These are phyloP conservation scores for Virgularia gustaviana DNA, from an alignment of 92 coral and sea anemone species.

Conservation along the genomic window DNA sequence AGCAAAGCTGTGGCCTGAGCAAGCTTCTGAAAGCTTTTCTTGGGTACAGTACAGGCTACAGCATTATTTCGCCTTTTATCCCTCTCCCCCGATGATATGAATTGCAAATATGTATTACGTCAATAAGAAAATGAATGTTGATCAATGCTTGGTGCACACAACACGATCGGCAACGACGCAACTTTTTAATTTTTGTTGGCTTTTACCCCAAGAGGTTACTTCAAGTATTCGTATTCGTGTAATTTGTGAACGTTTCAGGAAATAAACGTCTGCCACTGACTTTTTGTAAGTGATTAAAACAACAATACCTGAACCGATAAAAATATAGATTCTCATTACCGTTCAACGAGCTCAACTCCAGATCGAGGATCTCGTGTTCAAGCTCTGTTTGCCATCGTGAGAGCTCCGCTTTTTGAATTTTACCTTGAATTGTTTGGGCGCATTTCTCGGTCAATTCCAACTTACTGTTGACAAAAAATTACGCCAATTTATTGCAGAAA, in stretches of 20 bases:
- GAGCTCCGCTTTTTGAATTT: constrained; percentile 33
- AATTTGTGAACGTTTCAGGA: too few relatives aligned
- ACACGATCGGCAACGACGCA: neutral
- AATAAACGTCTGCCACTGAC: neutral
- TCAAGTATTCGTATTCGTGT: too few relatives aligned
- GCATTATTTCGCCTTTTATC: neutral
- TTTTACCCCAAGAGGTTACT: neutral
- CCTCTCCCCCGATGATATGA: constrained; percentile 19
- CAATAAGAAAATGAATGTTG: constrained; percentile 11
- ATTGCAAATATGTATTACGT: constrained; percentile 18
- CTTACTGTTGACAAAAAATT: constrained; percentile 4
- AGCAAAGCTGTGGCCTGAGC: neutral
- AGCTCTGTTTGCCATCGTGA: constrained; percentile 37
- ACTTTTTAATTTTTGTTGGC: neutral
- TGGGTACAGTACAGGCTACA: neutral
- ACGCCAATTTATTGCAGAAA: constrained; percentile 8
- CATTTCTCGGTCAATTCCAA: constrained; percentile 1
- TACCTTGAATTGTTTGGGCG: constrained; percentile 13
- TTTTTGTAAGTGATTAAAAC: neutral
- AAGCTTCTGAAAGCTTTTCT: neutral
- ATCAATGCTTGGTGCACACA: neutral
- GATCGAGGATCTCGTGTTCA: constrained; percentile 43
- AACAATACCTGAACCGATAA: neutral
- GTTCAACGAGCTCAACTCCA: constrained; percentile 19
- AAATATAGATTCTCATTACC: constrained; percentile 18